Percentiles rank a stretch among this genome's conserved stretches.
phyloP scores from a whole-genome alignment of 37 sponge, comb jelly and placozoan species.

The Dysidea cf. avara region DNA sequence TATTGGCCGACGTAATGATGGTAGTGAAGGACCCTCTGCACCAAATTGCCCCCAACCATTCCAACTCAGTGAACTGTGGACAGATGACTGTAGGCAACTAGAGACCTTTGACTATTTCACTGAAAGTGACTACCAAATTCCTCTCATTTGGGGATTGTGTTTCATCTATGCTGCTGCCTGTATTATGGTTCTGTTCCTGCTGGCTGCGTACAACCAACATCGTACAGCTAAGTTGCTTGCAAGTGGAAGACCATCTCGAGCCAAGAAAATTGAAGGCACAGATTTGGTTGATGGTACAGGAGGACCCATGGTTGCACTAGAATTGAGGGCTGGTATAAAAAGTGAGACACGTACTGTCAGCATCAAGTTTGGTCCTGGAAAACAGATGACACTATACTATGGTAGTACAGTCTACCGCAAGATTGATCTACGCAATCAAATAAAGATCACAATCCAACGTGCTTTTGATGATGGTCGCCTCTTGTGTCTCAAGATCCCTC shows the following conservation, averaged over 20 bases:
- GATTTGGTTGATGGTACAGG: slow-evolving; percentile 59
- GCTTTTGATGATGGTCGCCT: slow-evolving; percentile 52
- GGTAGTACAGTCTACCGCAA: slow-evolving; percentile 40
- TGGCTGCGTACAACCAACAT: slow-evolving; percentile 63
- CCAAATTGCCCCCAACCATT: slow-evolving; percentile 78
- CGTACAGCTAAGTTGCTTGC: slow-evolving; percentile 44
- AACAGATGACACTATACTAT: slow-evolving; percentile 42
- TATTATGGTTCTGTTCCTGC: slow-evolving; percentile 54
- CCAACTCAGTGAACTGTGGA: slow-evolving; percentile 82
- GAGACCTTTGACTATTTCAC: slow-evolving; percentile 70
- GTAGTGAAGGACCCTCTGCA: too few species aligned
- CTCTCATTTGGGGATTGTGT: slow-evolving; percentile 63
- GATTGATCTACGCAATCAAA: slow-evolving; percentile 65
- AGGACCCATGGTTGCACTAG: slow-evolving; percentile 51
- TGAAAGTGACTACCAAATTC: slow-evolving; percentile 58
- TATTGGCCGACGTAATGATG: too few species aligned
- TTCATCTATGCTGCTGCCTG: slow-evolving; percentile 68
- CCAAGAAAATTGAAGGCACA: slow-evolving; percentile 61
- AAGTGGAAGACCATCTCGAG: slow-evolving; percentile 22
- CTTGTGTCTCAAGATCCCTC: slow-evolving; percentile 59
- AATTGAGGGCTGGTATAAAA: slow-evolving; percentile 58
- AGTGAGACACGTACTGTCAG: slow-evolving; percentile 49
- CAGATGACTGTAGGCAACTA: slow-evolving; percentile 76
- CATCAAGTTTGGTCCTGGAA: slow-evolving; percentile 71
- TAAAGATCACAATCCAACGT: slow-evolving; percentile 34